Base-by-base conservation (phyloP, 2,113 vertebrate species). In the Xenus cinereus region DNA sequence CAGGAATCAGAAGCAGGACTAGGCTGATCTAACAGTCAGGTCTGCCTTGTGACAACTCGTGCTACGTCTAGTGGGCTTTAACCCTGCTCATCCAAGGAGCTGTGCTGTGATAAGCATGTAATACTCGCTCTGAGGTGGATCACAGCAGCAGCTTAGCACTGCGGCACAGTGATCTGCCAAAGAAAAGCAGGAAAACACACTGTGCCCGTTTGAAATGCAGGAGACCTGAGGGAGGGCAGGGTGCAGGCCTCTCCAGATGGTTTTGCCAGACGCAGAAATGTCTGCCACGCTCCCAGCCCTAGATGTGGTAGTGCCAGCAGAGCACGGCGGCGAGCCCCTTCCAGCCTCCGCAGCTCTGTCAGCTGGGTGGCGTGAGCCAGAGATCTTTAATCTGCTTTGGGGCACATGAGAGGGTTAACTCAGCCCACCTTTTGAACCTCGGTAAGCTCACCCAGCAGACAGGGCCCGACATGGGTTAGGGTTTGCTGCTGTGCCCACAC, bases 381-480 rank as follows among this genome's bases (percentile, higher is more conserved):
- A 92, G 82, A 83, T 79, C 82, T 84, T 56, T 79, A 48, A 87
- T 84, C 77, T 91, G 39, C 78, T 88, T 77, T 79, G 86, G n/a
- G n/a, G 12, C 45, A 74, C 32, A 48, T 62, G 43, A 37, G 45
- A 35, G 20, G 15, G 74, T 67, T 95, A 84, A 67, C 37, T 87
- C 37, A 84, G 45, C 77, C 57, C 69, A 74, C 68, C 35, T 71
- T 50, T 87, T 59, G n/a, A 24, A 87, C 73, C 27, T 56, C 4
- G 0, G 16, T 81, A 66, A 84, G 33, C 56, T 95, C 19, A 13
- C 21, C 19, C 56, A 59, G 74, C 46, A 62, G 82, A 43, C 2
- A 1, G 10, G 7, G 69, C 41, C 81, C 53, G 66, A 3, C 39
- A 60, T 0, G 0, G 72, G 79, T 54, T 71, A 62, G 67, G 48